These are phyloP conservation scores for Porites cylindrica DNA, from an alignment of 92 coral and sea anemone species.

Conservation along the genomic window DNA sequence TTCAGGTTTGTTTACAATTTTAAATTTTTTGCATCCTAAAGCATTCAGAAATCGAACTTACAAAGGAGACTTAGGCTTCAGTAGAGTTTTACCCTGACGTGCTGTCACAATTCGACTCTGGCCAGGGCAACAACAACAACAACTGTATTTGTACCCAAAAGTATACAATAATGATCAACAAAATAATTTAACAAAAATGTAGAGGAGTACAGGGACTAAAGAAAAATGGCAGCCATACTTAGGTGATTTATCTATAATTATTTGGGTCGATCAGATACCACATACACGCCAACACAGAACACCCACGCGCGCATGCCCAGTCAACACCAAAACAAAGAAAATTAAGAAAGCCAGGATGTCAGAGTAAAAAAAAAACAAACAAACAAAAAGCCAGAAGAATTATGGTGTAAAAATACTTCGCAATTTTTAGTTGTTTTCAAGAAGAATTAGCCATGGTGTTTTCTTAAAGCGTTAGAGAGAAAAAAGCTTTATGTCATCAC, in stretches of 20 bases:
- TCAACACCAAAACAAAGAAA: background rate
- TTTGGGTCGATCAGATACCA: background rate
- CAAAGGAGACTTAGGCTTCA: no score
- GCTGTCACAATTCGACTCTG: no score
- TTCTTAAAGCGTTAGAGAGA: background rate
- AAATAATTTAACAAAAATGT: constrained; percentile 1
- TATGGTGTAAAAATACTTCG: no score
- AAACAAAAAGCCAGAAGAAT: no score
- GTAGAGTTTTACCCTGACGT: no score
- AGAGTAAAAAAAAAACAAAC: no score
- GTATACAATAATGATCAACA: constrained; percentile 1
- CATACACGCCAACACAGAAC: background rate
- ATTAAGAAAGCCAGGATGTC: background rate
- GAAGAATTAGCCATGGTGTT: background rate
- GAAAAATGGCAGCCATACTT: background rate
- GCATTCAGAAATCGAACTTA: no score
- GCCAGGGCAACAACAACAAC: background rate
- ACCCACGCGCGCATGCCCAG: background rate
- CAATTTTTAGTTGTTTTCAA: background rate
- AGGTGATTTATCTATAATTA: background rate
- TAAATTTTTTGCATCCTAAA: no score
- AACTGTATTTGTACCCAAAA: constrained; percentile 22
- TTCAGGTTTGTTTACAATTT: no score
- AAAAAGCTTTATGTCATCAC: no score
- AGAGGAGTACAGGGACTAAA: constrained; percentile 17